Evolutionary conservation across 2,888 invertebrate genomes (phyloP).

Genomic region (Nebria salina): DNA sequence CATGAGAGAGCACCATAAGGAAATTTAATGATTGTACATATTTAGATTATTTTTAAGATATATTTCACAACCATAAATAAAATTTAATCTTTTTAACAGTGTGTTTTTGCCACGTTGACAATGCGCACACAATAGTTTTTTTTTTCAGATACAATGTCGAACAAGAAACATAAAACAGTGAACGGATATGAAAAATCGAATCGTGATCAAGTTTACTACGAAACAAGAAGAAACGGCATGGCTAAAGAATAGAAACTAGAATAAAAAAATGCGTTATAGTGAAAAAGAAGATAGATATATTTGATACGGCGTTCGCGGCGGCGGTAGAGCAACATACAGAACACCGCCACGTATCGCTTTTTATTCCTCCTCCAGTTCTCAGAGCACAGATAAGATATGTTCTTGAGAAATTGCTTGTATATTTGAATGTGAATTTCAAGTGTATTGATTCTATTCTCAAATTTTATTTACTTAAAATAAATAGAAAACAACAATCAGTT

Average conservation of each 20-base stretch:
- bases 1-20: slow-evolving; percentile 53
- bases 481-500: too few species aligned
- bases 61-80: too few species aligned
- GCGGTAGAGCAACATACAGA: not conserved
- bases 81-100: not conserved
- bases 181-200: slow-evolving; percentile 31
- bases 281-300: not conserved
- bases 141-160: slow-evolving; percentile 30
- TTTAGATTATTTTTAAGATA: too few species aligned
- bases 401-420: not conserved
- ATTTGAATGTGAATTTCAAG: not conserved
- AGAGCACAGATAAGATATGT: not conserved
- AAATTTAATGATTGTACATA: slow-evolving; percentile 54
- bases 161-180: slow-evolving; percentile 33
- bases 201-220: slow-evolving; percentile 38
- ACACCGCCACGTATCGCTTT: not conserved
- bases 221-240: slow-evolving; percentile 28
- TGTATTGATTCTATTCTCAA: not conserved
- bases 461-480: not conserved
- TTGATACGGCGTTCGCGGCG: not conserved
- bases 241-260: slow-evolving; percentile 19
- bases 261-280: slow-evolving; percentile 8
- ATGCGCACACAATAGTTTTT: slow-evolving; percentile 11
- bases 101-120: not conserved
- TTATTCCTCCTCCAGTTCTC: not conserved